Base-by-base conservation (phyloP, 2,797 vertebrate species). In the Anguilla pacifica region DNA sequence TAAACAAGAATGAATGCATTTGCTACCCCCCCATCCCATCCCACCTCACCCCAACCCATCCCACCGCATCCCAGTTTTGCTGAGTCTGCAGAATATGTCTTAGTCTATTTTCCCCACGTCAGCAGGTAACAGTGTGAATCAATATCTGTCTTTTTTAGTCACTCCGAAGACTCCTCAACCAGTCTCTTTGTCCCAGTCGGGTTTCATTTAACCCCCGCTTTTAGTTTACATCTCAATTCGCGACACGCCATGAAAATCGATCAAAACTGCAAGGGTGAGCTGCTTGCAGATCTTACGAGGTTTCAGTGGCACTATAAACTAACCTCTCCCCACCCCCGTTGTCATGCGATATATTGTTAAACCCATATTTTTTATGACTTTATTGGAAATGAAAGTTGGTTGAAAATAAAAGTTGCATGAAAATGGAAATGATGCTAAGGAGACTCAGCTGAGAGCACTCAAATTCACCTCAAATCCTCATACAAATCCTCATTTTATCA, bases 221-320 rank as follows among this genome's bases (percentile, higher is more conserved):
- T 92, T 86, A 89, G 91, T 94, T 93, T 93, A 93, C 88, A 87
- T 94, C 94, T 95, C 93, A 92, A 94, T 95, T 94, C 92, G 87
- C 89, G 86, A 90, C 11, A 77, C 88, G 86, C 91, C 91, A 94
- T 74, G 64, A 72, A 74, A 39, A 87, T 95, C 91, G 89, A 95
- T 95, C 94, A 96, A 93, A 94, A 92, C 90, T 83, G 89, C 91
- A 92, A 72, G 88, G 89, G 92, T 82, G 22, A 51, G 79, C 43
- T 2, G 25, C 28, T 46, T 51, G 11, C 22, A 51, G 19, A 51
- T 49, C 22, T 82, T 82, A 39, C 28, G 28, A 39, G 72, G 72
- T 19, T 39, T 15, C 43, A 22, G 43, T 51, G 46, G 39, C 6
- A 3, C 46, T 51, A 82, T 82, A 82, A 82, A 82, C 22, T 51